Base-by-base conservation (phyloP, 2,113 vertebrate genomes). In the Galbula dea region DNA sequence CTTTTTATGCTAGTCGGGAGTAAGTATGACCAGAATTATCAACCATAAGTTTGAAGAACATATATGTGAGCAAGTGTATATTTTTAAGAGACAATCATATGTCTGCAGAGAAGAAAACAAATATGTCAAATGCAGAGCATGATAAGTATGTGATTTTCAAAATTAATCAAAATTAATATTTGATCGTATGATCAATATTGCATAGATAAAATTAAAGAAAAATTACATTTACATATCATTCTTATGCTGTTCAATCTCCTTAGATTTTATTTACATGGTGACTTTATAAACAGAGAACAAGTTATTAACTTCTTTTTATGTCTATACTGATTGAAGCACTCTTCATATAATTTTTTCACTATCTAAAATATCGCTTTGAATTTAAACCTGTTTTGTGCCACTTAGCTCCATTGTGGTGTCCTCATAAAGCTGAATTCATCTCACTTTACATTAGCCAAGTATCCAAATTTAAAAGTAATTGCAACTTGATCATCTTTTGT, bases 221-320 rank as follows among this genome's bases (percentile, higher is more conserved):
- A 93, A 15, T 4, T 0, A 19, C 63, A 61, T 82, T 82, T 62
- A 49, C 0, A 2, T n/a, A 16, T 27, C 0, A 16, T 19, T 77
- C 76, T 61, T 37, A 36, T 26, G 8, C 27, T 72, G n/a, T n/a
- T n/a, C n/a, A n/a, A 1, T 52, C 10, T 65, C 16, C 16, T 73
- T 3, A 6, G 0, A 11, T 32, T 65, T 73, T 34, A n/a, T 2
- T 34, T 46, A 34, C 0, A 0, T 15, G 6, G 7, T 49, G 39
- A 29, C 15, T 83, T 75, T 49, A 27, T 8, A 54, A 66, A 67
- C 4, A 69, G 2, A 34, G 4, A 26, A 87, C 5, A 15, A 65
- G 5, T 17, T 36, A 18, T 24, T 59, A n/a, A 9, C 5, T 62
- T 24, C 3, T 57, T 81, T 30, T 36, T 27, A 7, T 22, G 1